phyloP scores from a whole-genome alignment of 1,140 invertebrate species.

The Cardiocondyla obscurior region DNA sequence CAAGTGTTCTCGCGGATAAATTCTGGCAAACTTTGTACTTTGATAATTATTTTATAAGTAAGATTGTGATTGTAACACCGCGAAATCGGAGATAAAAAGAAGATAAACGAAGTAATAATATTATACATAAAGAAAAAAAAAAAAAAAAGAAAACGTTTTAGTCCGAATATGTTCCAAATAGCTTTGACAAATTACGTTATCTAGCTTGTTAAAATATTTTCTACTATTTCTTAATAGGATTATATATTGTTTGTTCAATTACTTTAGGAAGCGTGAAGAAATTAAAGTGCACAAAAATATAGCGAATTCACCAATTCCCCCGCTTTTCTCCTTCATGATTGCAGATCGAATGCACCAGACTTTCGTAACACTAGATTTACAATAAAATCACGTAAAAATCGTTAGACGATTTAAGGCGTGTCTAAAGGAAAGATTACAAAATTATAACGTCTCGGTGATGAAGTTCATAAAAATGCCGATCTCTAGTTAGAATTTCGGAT shows the following conservation, averaged over 20 bases:
- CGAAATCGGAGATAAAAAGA: background rate
- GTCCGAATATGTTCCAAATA: slow-evolving; percentile 20
- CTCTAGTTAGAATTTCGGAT: background rate
- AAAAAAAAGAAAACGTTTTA: slow-evolving; percentile 1
- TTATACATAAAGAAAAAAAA: background rate
- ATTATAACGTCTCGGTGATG: slow-evolving; percentile 20
- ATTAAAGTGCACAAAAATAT: slow-evolving; percentile 22
- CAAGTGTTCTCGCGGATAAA: background rate
- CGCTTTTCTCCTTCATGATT: slow-evolving; percentile 54
- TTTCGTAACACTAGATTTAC: slow-evolving; percentile 22
- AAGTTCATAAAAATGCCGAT: slow-evolving; percentile 38
- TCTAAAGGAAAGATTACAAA: slow-evolving; percentile 32
- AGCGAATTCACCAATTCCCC: background rate
- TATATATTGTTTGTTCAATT: background rate
- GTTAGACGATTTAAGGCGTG: slow-evolving; percentile 40
- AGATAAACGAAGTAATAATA: background rate
- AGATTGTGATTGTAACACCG: slow-evolving; percentile 39
- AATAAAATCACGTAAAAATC: slow-evolving; percentile 49
- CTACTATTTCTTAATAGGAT: slow-evolving; percentile 17
- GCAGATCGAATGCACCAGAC: slow-evolving; percentile 52
- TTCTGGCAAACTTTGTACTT: slow-evolving; percentile 60
- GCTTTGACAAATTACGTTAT: background rate
- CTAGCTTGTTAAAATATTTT: slow-evolving; percentile 13
- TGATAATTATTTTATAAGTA: slow-evolving; percentile 47
- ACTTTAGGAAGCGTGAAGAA: slow-evolving; percentile 16